phyloP scores from a whole-genome alignment of 2,113 vertebrate genomes.

The Tragelaphus scriptus region DNA sequence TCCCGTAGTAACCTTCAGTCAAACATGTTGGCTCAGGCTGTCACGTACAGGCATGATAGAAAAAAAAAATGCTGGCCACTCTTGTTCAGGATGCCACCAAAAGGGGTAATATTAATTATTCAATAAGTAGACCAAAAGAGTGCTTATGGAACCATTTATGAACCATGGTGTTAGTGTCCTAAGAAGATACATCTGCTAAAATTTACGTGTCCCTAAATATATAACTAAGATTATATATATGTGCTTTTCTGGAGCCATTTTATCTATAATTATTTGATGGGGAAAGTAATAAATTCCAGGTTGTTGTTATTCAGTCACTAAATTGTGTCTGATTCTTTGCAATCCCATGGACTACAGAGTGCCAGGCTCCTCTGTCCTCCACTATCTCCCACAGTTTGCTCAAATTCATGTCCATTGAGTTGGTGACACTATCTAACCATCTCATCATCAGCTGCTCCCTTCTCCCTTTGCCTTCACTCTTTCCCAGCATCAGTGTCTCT shows the following conservation, averaged over 20 bases:
- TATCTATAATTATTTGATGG: background rate
- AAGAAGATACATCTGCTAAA: background rate
- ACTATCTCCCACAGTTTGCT: background rate
- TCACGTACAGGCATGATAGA: background rate
- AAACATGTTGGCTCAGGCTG: background rate
- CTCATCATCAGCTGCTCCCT: background rate
- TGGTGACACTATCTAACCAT: background rate
- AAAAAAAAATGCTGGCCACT: background rate
- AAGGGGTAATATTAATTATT: background rate
- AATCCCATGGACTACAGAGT: background rate
- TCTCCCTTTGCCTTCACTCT: background rate
- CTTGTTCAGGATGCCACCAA: background rate
- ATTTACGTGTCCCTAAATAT: background rate
- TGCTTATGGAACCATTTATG: background rate
- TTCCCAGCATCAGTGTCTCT: background rate
- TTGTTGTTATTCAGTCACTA: background rate
- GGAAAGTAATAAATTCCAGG: background rate
- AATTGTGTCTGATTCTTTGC: background rate
- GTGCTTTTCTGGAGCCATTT: background rate
- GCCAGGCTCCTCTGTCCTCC: background rate
- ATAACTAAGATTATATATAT: background rate
- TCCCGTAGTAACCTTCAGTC: slow-evolving; percentile 46
- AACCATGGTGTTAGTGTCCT: background rate
- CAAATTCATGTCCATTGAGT: background rate
- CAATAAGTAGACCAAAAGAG: background rate